These are phyloP conservation scores for Lacerta agilis DNA, from an alignment of 2,797 vertebrate genomes.

Conservation along the genomic window DNA sequence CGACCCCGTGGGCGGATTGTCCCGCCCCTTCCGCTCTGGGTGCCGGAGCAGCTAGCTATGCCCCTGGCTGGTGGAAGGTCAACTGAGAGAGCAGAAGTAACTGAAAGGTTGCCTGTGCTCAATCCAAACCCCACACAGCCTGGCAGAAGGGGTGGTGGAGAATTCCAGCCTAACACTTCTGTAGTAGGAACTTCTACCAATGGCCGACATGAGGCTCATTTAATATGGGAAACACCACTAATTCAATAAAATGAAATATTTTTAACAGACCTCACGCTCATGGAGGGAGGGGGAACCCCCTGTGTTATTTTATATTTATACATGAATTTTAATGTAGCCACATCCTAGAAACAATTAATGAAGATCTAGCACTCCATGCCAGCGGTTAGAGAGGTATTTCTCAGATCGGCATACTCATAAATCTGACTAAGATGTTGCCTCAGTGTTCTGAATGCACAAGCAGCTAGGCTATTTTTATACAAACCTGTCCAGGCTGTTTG, in stretches of 20 bases:
- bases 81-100: neutral
- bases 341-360: constrained; percentile 39
- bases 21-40: neutral
- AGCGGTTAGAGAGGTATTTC: constrained; percentile 35
- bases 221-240: neutral
- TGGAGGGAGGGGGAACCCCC: neutral
- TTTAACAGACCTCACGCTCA: neutral
- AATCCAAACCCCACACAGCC: too few species aligned
- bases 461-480: constrained; percentile 14
- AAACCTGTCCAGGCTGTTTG: neutral
- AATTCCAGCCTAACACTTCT: neutral
- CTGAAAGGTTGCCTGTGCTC: too few species aligned
- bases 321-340: constrained; percentile 31
- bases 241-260: neutral
- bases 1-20: rapidly evolving
- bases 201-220: neutral
- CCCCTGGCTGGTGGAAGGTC: neutral
- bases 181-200: neutral
- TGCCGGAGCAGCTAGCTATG: neutral
- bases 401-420: constrained; percentile 13
- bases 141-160: too few species aligned
- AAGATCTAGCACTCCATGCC: neutral
- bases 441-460: constrained; percentile 27
- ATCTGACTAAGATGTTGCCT: constrained; percentile 16
- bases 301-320: constrained; percentile 7